A percentile compares a stretch with the other conserved stretches of the same genome.
phyloP scores from a whole-genome alignment of 2,888 invertebrate genomes.

The Mesorhabditis belari region DNA sequence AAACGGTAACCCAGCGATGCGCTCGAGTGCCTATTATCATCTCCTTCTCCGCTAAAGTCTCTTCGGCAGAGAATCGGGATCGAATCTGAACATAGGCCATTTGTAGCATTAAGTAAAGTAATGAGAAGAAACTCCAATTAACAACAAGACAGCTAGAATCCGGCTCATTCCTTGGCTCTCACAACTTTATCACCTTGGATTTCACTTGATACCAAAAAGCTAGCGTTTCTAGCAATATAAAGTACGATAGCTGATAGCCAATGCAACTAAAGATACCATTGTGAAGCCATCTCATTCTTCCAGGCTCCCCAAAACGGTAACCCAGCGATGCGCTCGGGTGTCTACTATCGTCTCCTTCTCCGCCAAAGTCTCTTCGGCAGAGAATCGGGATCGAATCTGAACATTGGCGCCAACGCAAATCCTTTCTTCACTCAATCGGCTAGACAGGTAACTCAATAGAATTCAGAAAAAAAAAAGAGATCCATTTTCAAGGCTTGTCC shows the following conservation, averaged over 20 bases:
- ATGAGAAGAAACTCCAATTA: no score
- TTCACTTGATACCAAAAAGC: no score
- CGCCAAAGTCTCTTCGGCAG: conserved; percentile 49
- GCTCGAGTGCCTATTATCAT: conserved; percentile 49
- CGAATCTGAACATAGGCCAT: conserved; percentile 39
- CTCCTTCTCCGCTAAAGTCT: conserved; percentile 46
- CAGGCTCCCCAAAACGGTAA: conserved; percentile 45
- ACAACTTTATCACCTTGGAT: no score
- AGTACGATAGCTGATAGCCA: no score
- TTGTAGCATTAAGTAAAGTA: no score
- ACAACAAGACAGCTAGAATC: no score
- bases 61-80: conserved; percentile 42
- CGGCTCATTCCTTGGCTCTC: no score
- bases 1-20: conserved; percentile 39
- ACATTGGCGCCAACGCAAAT: conserved; percentile 30
- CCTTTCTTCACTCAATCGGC: conserved; percentile 42
- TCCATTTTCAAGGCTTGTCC: conserved; percentile 37
- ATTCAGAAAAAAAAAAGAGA: not conserved
- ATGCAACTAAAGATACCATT: no score
- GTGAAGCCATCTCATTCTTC: not conserved
- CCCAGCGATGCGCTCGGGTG: conserved; percentile 43
- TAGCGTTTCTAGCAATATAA: no score
- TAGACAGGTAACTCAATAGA: conserved; percentile 4
- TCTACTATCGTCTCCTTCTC: conserved; percentile 48
- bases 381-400: conserved; percentile 37